Evolutionary conservation across 2,797 vertebrate genomes (phyloP).

Genomic region (Sylvia borin): DNA sequence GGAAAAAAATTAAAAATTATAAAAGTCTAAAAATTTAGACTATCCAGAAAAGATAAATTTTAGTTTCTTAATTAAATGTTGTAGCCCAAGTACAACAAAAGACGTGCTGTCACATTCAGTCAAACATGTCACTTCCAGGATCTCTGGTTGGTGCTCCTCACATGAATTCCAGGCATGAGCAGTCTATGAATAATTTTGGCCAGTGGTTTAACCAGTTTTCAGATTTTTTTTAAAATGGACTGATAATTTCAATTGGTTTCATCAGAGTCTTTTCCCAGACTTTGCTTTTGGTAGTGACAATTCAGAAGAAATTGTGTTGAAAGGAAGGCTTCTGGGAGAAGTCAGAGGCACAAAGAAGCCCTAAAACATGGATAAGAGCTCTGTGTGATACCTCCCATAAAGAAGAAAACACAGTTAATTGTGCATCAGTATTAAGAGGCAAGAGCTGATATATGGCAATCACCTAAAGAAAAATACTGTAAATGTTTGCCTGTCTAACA

Average conservation of each 20-base stretch:
- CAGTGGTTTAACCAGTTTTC: neutral
- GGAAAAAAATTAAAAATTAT: rapidly evolving
- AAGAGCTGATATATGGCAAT: neutral
- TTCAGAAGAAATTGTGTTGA: neutral
- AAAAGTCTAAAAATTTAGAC: neutral
- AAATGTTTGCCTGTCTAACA: neutral
- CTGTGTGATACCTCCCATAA: neutral
- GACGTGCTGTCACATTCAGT: neutral
- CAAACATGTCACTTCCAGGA: neutral
- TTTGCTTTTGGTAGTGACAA: neutral
- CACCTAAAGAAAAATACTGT: neutral
- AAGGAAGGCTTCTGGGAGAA: neutral
- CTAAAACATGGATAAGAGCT: neutral
- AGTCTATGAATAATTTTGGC: neutral
- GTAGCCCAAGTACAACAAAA: neutral
- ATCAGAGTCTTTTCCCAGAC: neutral
- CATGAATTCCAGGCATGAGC: neutral
- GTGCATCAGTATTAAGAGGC: neutral
- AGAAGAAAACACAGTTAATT: neutral
- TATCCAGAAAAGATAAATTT: neutral
- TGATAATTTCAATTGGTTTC: neutral
- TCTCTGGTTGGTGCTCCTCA: neutral
- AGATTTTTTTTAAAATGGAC: neutral
- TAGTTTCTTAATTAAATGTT: neutral
- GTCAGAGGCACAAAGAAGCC: neutral